These are phyloP conservation scores for Gastrophysa polygoni DNA, from an alignment of 2,888 invertebrate species.

Conservation along the genomic window DNA sequence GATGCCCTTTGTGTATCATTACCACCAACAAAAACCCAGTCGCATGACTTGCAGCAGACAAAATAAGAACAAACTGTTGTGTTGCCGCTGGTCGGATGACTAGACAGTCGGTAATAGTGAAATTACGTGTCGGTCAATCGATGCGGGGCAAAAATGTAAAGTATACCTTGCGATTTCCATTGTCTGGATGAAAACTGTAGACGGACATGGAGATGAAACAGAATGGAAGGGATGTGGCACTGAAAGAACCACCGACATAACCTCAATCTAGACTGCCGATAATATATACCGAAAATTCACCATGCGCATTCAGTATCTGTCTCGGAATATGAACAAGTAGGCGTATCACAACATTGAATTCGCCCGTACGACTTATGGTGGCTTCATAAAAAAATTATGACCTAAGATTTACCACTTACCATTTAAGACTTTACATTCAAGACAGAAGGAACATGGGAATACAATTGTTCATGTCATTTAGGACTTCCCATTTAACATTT, in stretches of 20 bases:
- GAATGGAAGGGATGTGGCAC: background rate
- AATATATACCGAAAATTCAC: too few species aligned
- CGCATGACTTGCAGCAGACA: conserved; percentile 25
- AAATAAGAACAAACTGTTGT: conserved; percentile 31
- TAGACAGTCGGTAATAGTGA: conserved; percentile 39
- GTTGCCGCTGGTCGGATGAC: conserved; percentile 17
- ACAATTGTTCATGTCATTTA: too few species aligned
- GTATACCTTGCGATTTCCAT: conserved; percentile 40
- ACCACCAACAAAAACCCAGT: background rate
- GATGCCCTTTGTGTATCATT: background rate
- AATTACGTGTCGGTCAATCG: conserved; percentile 47
- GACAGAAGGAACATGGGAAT: too few species aligned
- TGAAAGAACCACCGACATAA: background rate
- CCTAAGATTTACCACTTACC: too few species aligned
- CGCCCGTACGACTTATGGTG: too few species aligned
- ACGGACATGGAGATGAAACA: background rate
- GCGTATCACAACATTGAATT: too few species aligned
- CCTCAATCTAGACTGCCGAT: too few species aligned
- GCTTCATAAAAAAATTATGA: too few species aligned
- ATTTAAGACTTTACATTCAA: too few species aligned
- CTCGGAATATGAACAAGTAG: too few species aligned
- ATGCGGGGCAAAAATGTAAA: conserved; percentile 42
- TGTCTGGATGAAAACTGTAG: conserved; percentile 30
- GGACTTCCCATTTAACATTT: too few species aligned
- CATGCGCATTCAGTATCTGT: too few species aligned